These are phyloP conservation scores for Petaurus breviceps DNA, from an alignment of 2,113 vertebrate genomes.

Conservation along the genomic window DNA sequence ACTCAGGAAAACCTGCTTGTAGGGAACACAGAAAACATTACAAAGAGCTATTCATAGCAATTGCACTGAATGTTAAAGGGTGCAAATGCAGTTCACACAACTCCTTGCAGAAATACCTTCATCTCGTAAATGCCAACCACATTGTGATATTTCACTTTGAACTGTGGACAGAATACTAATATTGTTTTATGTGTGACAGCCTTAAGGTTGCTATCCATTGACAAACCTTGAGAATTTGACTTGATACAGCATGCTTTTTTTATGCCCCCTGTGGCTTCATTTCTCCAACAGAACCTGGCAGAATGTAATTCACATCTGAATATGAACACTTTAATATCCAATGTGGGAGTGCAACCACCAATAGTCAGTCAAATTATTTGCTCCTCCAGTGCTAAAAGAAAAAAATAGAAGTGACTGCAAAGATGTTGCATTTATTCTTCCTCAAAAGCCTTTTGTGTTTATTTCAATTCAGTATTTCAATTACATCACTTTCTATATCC, in stretches of 20 bases:
- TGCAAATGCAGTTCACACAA: slow-evolving; percentile 43
- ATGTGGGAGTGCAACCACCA: not conserved
- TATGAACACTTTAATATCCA: not conserved
- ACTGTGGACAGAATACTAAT: not conserved
- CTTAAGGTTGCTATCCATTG: not conserved
- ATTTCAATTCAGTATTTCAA: not conserved
- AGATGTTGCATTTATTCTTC: slow-evolving; percentile 13
- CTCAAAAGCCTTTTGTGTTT: not conserved
- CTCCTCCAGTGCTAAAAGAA: not conserved
- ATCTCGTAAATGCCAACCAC: not conserved
- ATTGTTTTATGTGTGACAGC: not conserved
- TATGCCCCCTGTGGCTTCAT: not conserved
- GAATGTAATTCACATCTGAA: not conserved
- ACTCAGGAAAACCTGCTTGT: slow-evolving; percentile 1
- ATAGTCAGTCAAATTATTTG: not conserved
- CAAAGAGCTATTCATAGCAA: slow-evolving; percentile 12
- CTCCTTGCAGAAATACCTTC: not conserved
- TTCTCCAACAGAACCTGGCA: not conserved
- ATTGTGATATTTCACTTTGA: not conserved
- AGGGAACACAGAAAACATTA: slow-evolving; percentile 12
- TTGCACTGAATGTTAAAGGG: slow-evolving; percentile 36
- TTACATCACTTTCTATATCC: not conserved
- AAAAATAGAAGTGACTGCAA: not conserved
- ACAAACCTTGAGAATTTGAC: not conserved
- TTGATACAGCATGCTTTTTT: not conserved